Evolutionary conservation across 2,888 invertebrate genomes (phyloP).

Genomic region (Lasioglossum marginatum): DNA sequence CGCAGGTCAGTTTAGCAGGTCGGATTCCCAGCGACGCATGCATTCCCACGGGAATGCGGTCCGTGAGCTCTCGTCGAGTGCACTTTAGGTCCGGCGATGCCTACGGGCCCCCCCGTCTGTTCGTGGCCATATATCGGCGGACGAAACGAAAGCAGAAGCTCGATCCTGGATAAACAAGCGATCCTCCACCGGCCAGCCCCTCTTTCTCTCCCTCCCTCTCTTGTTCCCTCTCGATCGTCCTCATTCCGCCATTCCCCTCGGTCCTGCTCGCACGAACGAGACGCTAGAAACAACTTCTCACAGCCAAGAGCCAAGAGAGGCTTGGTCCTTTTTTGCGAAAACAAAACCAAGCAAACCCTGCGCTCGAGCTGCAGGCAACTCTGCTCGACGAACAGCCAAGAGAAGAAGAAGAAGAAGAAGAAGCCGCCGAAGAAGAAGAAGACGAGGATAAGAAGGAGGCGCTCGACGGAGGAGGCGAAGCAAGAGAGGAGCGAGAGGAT

Average conservation of each 20-base stretch:
- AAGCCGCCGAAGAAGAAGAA: slow-evolving; percentile 40
- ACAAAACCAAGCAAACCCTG: slow-evolving; percentile 71
- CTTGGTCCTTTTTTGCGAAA: slow-evolving; percentile 70
- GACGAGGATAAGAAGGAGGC: slow-evolving; percentile 58
- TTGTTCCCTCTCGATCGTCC: slow-evolving; percentile 43
- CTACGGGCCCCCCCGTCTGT: slow-evolving; percentile 55
- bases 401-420: slow-evolving; percentile 50
- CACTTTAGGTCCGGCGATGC: slow-evolving; percentile 56
- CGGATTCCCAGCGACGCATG: slow-evolving; percentile 64
- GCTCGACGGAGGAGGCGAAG: slow-evolving; percentile 46
- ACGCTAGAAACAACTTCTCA: slow-evolving; percentile 74
- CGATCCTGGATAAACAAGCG: slow-evolving; percentile 74
- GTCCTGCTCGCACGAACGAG: slow-evolving; percentile 62
- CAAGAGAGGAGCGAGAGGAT: slow-evolving; percentile 63
- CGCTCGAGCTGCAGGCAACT: slow-evolving; percentile 63
- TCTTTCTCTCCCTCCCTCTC: slow-evolving; percentile 38
- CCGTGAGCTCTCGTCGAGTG: slow-evolving; percentile 46
- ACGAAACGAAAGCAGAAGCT: slow-evolving; percentile 70
- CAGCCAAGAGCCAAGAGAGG: slow-evolving; percentile 60
- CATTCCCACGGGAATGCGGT: slow-evolving; percentile 74
- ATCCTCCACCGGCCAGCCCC: slow-evolving; percentile 59
- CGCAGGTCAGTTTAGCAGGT: slow-evolving; percentile 71
- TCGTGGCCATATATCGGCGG: slow-evolving; percentile 59
- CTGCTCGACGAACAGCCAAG: slow-evolving; percentile 59
- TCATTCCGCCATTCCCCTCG: slow-evolving; percentile 36